Base-by-base conservation (phyloP, 2,888 invertebrate genomes). In the Thecocarcelia acutangulata region DNA sequence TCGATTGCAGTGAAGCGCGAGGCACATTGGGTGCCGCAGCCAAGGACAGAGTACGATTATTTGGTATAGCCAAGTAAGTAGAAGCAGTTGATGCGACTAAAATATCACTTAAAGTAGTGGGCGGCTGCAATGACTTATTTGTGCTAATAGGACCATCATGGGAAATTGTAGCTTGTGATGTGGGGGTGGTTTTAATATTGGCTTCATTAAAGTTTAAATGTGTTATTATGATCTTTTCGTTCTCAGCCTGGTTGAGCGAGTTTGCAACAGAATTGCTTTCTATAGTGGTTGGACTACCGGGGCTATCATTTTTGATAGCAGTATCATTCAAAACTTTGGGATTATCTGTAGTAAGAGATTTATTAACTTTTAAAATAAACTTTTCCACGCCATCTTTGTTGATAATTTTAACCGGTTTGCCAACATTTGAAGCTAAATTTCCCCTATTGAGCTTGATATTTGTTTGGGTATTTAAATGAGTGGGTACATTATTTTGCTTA, bases 351-450 rank as follows among this genome's bases (percentile, higher is more conserved):
- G 50, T 56, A 1, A 48, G 28, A 1, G 88, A 86, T 56, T 86
- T 88, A 73, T 88, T 88, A n/a, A 87, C 59, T 68, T 86, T 87
- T 2, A 88, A 54, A 13, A 89, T 84, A 44, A 88, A 86, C 72
- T 87, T 87, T 59, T 88, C 89, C 1, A 88, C 82, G 11, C 89
- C 88, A 84, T 87, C 86, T 48, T 85, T 85, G 80, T 86, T 87
- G 13, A 88, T 84, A 69, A 88, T 88, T 84, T 87, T 86, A 13
- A 88, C 89, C n/a, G 85, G 84, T 68, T 88, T 85, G 2, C 88
- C 88, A 11, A 88, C 85, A 80, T 84, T 83, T 11, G 73, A 52
- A 17, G 70, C 72, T 37, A 77, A 52, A 68, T 80, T 84, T 0
- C 75, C 75, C 52, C 66, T 82, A 17, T 83, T 84, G 1, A 66